These are phyloP conservation scores for Sanderia malayensis DNA, from an alignment of 30 jellyfish, hydroid and myxozoan genomes.

Conservation along the genomic window DNA sequence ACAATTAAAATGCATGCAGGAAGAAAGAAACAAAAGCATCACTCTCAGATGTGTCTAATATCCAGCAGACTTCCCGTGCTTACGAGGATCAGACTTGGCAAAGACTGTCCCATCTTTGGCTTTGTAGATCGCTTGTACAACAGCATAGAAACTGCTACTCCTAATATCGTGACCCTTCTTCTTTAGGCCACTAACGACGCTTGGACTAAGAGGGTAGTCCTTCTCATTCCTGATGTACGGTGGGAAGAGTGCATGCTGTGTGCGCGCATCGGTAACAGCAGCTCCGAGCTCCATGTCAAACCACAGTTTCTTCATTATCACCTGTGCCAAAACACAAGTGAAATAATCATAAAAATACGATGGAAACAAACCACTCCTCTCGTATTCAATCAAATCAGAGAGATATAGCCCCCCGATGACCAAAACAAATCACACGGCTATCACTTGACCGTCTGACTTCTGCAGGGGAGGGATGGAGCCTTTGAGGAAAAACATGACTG, in stretches of 20 bases:
- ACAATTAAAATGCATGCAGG: too few relatives aligned
- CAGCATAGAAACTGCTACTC: constrained; percentile 56
- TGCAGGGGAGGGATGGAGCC: too few relatives aligned
- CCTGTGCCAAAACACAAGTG: constrained; percentile 50
- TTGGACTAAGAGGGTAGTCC: constrained; percentile 34
- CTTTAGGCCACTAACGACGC: constrained; percentile 63
- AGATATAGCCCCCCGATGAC: too few relatives aligned
- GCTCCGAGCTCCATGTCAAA: constrained; percentile 78
- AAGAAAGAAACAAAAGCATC: too few relatives aligned
- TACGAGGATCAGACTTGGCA: constrained; percentile 93
- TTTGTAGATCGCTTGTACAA: constrained; percentile 83
- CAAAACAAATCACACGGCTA: too few relatives aligned
- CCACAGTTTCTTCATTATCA: constrained; percentile 87
- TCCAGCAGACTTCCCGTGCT: constrained; percentile 94
- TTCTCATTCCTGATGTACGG: constrained; percentile 72
- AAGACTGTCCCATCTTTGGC: constrained; percentile 45
- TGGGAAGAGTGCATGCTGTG: constrained; percentile 80
- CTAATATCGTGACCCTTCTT: constrained; percentile 66
- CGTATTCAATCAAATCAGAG: too few relatives aligned
- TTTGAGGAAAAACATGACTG: too few relatives aligned
- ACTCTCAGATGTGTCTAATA: too few relatives aligned
- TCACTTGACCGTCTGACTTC: too few relatives aligned
- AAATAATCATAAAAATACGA: too few relatives aligned
- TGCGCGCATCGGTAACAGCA: constrained; percentile 84
- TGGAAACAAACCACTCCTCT: too few relatives aligned